phyloP scores from a whole-genome alignment of 2,888 invertebrate species.

The Mongoloraphidia duomilia region DNA sequence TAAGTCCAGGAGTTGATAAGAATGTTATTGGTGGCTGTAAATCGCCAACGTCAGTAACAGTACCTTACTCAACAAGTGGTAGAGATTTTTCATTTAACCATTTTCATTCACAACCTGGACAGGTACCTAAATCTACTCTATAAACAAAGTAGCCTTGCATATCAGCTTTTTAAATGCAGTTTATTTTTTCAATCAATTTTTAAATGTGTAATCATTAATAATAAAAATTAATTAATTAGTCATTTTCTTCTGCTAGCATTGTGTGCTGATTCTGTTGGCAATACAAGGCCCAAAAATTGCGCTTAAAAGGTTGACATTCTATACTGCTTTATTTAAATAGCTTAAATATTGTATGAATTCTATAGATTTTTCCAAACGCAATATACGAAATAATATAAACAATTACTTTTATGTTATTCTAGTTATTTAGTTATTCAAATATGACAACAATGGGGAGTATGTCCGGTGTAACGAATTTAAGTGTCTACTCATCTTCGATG shows the following conservation, averaged over 20 bases:
- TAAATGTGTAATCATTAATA: neutral
- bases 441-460: constrained; percentile 64
- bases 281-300: no score
- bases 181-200: neutral
- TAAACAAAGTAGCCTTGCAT: neutral
- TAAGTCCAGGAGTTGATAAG: constrained; percentile 25
- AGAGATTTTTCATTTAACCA: constrained; percentile 78
- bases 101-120: constrained; percentile 83
- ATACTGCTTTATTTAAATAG: no score
- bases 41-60: constrained; percentile 21
- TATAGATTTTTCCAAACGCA: no score
- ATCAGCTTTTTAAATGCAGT: neutral
- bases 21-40: constrained; percentile 15
- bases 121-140: constrained; percentile 38
- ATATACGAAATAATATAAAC: no score
- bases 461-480: constrained; percentile 76
- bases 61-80: constrained; percentile 26
- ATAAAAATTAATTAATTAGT: neutral
- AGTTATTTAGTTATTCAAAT: constrained; percentile 88
- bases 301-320: no score
- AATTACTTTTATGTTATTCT: constrained; percentile 20
- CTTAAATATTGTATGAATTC: no score
- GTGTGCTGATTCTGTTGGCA: no score
- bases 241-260: no score
- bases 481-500: constrained; percentile 62